Evolutionary conservation across 2,797 vertebrate species (phyloP).

Genomic region (Poliocrania exsul): DNA sequence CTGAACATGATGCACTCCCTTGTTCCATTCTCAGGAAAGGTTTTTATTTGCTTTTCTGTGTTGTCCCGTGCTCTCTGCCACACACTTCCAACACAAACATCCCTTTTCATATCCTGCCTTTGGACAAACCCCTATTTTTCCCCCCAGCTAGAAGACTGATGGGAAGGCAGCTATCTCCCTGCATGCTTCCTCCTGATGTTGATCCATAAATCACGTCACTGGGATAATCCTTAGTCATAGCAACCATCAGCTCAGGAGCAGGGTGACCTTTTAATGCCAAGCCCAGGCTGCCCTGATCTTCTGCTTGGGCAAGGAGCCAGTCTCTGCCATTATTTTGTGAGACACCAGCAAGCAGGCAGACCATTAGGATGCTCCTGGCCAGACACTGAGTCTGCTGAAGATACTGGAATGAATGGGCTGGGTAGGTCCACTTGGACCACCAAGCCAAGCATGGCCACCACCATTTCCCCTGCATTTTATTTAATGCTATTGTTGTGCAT

Average conservation of each 20-base stretch:
- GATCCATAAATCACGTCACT: conserved; percentile 20
- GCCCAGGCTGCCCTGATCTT: neutral
- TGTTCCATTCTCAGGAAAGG: neutral
- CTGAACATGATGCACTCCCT: fast-evolving
- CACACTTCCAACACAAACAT: neutral
- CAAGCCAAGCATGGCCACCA: neutral
- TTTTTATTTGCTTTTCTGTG: neutral
- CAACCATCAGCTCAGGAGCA: conserved; percentile 18
- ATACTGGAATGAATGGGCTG: neutral
- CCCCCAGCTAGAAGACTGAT: neutral
- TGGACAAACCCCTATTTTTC: neutral
- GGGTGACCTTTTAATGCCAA: conserved; percentile 44
- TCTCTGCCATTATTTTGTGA: neutral
- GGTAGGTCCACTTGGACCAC: neutral
- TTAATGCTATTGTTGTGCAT: neutral
- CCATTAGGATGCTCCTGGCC: neutral
- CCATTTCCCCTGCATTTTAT: neutral
- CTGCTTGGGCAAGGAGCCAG: neutral
- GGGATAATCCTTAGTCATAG: conserved; percentile 39
- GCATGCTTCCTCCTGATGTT: neutral
- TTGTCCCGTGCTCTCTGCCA: neutral
- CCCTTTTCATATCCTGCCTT: neutral
- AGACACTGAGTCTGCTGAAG: neutral
- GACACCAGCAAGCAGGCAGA: neutral
- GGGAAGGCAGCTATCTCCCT: neutral